Evolutionary conservation across 2,888 invertebrate genomes (phyloP), one percentile per base, ranked within the genome.

Genomic region (Patella caerulea): DNA sequence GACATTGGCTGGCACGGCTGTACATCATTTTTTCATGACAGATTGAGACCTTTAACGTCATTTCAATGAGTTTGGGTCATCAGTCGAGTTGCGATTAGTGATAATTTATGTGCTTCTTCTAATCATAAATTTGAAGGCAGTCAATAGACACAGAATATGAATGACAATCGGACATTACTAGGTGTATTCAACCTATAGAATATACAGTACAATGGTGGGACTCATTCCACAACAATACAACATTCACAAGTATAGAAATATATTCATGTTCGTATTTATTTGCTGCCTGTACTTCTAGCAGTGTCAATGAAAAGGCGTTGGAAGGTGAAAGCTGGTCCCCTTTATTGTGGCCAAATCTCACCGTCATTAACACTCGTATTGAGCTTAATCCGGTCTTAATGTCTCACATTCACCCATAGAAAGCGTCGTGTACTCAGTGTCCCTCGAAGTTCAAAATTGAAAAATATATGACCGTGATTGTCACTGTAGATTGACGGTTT

Each of bases 91-190:
- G 74, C 65, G 65, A 74, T 65, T 74, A 55, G 19, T 17, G 74
- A 74, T 74, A 74, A 74, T 74, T 65, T 65, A 65, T 65, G 65
- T 74, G 65, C 56, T 56, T 29, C 45, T 17, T 17, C 45, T 56
- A 29, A 74, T 74, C 56, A 56, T 74, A 74, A 74, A 65, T 65
- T 65, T 74, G 56, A 74, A 24, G 45, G 55, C 53, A 73, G 73
- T 73, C 73, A 24, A 73, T 73, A 65, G 65, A 24, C 65, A 19
- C 65, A 24, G 65, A 65, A 65, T 65, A 65, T 65, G 65, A 65
- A 65, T 65, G 65, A 65, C 65, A 65, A 65, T 65, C 65, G 19
- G 65, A 65, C 19, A 65, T 19, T 24, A 65, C 19, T 19, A 19
- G 24, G 24, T 9, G 19, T 65, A 65, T 65, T 65, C 19, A 65